These are phyloP conservation scores for Enteromius anoplus DNA, from an alignment of 2,797 vertebrate genomes.

Conservation along the genomic window DNA sequence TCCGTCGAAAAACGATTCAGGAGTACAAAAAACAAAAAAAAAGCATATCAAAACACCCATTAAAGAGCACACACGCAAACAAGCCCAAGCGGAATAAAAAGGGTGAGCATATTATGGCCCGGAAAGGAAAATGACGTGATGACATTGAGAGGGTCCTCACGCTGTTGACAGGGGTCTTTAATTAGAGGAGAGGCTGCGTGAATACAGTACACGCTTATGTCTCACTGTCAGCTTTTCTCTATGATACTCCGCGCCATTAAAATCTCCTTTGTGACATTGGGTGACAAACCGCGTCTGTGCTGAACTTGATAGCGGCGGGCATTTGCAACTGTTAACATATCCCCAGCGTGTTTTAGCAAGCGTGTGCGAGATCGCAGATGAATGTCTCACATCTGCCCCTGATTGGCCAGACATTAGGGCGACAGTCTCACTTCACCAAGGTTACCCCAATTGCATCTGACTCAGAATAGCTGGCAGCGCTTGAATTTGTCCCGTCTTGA, in stretches of 20 bases:
- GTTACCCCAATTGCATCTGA: conserved; percentile 92
- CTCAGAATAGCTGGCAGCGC: conserved; percentile 88
- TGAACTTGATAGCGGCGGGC: conserved; percentile 87
- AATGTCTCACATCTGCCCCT: conserved; percentile 82
- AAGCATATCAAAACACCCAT: conserved; percentile 20
- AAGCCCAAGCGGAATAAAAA: conserved; percentile 57
- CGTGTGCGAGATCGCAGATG: conserved; percentile 47
- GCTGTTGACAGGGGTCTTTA: conserved; percentile 74
- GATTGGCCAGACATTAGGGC: conserved; percentile 90
- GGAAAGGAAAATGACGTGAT: conserved; percentile 76
- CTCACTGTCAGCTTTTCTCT: conserved; percentile 75
- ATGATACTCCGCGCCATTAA: conserved; percentile 88
- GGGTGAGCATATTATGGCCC: conserved; percentile 70
- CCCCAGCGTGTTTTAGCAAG: conserved; percentile 75
- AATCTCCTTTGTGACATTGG: conserved; percentile 89
- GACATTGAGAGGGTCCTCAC: conserved; percentile 70
- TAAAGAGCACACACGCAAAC: conserved; percentile 16
- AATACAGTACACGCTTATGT: conserved; percentile 67
- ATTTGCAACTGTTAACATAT: conserved; percentile 88
- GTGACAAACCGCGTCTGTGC: conserved; percentile 91
- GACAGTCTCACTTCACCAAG: conserved; percentile 92
- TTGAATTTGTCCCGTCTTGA: conserved; percentile 90
- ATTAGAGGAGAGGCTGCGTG: conserved; percentile 79
- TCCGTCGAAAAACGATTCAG: not conserved
- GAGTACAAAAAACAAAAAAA: not conserved